Conservation (phyloP, 2,888 invertebrate genomes). For the Yponomeuta cagnagella region DNA sequence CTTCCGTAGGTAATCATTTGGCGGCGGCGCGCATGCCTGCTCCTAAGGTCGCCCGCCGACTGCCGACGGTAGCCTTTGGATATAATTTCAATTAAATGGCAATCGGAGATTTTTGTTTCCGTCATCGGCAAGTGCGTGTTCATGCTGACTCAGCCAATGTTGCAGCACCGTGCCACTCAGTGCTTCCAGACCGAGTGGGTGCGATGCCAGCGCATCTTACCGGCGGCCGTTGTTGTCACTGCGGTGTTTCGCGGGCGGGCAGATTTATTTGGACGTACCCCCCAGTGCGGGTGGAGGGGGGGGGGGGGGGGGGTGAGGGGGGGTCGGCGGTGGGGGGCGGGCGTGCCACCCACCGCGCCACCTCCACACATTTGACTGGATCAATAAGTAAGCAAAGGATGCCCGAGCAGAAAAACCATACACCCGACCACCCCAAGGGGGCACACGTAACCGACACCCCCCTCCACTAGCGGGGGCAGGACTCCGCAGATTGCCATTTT, state of each 20-base stretch:
- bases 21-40: slow-evolving; percentile 66
- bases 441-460: slow-evolving; percentile 75
- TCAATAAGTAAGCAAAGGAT: slow-evolving; percentile 78
- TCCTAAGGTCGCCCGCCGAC: slow-evolving; percentile 56
- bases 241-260: slow-evolving; percentile 76
- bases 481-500: slow-evolving; percentile 76
- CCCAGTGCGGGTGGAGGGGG: slow-evolving; percentile 52
- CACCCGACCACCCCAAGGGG: slow-evolving; percentile 75
- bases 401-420: slow-evolving; percentile 78
- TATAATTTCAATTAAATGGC: slow-evolving; percentile 62
- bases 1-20: slow-evolving; percentile 46
- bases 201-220: slow-evolving; percentile 50
- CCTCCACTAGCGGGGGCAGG: slow-evolving; percentile 73
- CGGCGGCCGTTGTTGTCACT: slow-evolving; percentile 70
- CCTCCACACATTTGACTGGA: slow-evolving; percentile 78
- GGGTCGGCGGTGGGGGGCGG: slow-evolving; percentile 49
- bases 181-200: neutral
- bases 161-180: neutral
- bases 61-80: slow-evolving; percentile 36
- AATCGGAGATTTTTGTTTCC: slow-evolving; percentile 30
- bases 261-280: slow-evolving; percentile 77
- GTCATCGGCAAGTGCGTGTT: neutral
- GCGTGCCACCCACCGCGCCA: slow-evolving; percentile 70
- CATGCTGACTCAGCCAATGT: neutral
- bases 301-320: slow-evolving; percentile 56